Base-by-base conservation (phyloP, 2,888 invertebrate genomes). In the Matsumyia berberina region DNA sequence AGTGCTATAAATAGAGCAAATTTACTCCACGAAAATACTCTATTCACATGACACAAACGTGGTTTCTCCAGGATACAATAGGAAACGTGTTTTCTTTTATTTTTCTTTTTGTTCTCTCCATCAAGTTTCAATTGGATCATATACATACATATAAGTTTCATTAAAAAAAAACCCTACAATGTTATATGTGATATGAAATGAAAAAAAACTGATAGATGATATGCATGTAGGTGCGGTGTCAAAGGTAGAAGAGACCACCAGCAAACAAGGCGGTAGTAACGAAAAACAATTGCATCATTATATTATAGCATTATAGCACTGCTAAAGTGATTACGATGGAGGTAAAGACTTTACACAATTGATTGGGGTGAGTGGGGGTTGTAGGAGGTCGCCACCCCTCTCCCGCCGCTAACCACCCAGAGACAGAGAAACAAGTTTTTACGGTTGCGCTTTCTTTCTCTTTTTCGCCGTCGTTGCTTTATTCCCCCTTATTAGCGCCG, bases 401-500 rank as follows among this genome's bases (percentile, higher is more conserved):
- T n/a, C n/a, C n/a, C n/a, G n/a, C n/a, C n/a, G n/a, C n/a, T n/a
- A n/a, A n/a, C n/a, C n/a, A n/a, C n/a, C n/a, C n/a, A n/a, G 24
- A 4, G 24, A 24, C 24, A 24, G 24, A 24, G n/a, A 24, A 24
- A 24, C 24, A 24, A 4, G 46, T 24, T n/a, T 12, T 29, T 29
- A 17, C 15, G 15, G 31, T 37, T 69, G 44, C 24, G 37, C 39
- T 53, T 53, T 39, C 33, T 35, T 57, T 15, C 11, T 51, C 15
- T 42, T 35, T 12, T 53, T 29, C 29, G n/a, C n/a, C n/a, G n/a
- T n/a, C n/a, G n/a, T 70, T 24, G 0, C 17, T 39, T 9, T 31
- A 12, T 5, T 53, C 42, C 67, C 39, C 37, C 39, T 39, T 77
- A 55, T 58, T 35, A 66, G 80, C 74, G 66, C 55, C 80, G 69